Evolutionary conservation across 2,113 vertebrate species (phyloP), one percentile per base, ranked within the genome.

Genomic region (Motacilla tschutschensis): DNA sequence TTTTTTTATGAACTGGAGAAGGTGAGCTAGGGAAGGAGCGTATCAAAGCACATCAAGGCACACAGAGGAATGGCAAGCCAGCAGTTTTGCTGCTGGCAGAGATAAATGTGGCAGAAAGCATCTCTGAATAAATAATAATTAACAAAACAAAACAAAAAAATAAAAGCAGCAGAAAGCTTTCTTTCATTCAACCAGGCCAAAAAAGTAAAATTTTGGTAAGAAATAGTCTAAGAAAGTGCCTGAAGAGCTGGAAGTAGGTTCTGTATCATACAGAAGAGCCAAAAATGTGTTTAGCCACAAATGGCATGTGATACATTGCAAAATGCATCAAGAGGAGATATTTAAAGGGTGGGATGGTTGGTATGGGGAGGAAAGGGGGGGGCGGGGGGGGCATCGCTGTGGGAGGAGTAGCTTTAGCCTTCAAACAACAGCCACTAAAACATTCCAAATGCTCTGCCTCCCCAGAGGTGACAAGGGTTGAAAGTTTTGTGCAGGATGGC

Each of bases 251-350:
- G 57, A 88, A 93, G 15, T 41, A 40, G 28, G 66, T 87, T 92
- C 79, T 21, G 53, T n/a, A 43, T 51, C 65, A 60, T 21, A 51
- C 26, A 43, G 43, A 71, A 75, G 60, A 91, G 95, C 95, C 94
- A 96, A 94, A 95, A 85, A 88, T 90, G 47, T 35, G 76, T 90
- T 95, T 95, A 91, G 94, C 89, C 70, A 73, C 72, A 91, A 94
- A 88, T 29, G n/a, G 67, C 2, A 9, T 13, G 3, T 92, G 89
- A 92, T 90, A 43, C 74, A 77, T 75, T 71, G 81, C 91, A 90
- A 95, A 95, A 95, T 4, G 22, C 65, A 88, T 93, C 80, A 63
- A 2, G 6, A 89, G 71, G 33, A 83, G 89, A 83, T 75, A 84
- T 64, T 89, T 74, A 89, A 66, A 89, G 54, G 48, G n/a, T 80